Conservation (phyloP, 2,888 invertebrate genomes). For the Pterobdella sp. region DNA sequence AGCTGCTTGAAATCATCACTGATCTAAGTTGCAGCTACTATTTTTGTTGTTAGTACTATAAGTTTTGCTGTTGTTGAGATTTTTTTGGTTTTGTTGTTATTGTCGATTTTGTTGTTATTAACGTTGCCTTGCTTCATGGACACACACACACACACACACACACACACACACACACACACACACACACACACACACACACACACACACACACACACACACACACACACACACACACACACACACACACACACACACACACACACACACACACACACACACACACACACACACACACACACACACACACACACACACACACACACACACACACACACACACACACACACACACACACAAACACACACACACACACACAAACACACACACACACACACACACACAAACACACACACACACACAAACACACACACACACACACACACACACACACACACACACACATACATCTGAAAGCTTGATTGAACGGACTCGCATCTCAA, state of each 20-base stretch:
- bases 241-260: conserved; percentile 20
- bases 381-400: not conserved
- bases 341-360: conserved; percentile 11
- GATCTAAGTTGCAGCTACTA: too few relatives aligned
- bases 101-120: too few relatives aligned
- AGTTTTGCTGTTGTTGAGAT: too few relatives aligned
- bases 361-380: conserved; percentile 12
- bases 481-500: conserved; percentile 13
- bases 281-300: conserved; percentile 3
- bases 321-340: conserved; percentile 11
- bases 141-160: conserved; percentile 2
- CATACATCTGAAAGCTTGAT: conserved; percentile 25
- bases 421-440: conserved; percentile 14
- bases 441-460: not conserved
- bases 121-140: too few relatives aligned
- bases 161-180: conserved; percentile 14
- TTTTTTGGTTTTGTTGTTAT: too few relatives aligned
- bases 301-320: conserved; percentile 21
- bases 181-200: conserved; percentile 53
- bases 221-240: conserved; percentile 15
- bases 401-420: conserved; percentile 11
- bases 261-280: conserved; percentile 18
- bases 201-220: conserved; percentile 4
- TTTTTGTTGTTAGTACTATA: too few relatives aligned
- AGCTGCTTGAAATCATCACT: too few relatives aligned